phyloP scores from a whole-genome alignment of 2,797 vertebrate species.

The Microhierax caerulescens region DNA sequence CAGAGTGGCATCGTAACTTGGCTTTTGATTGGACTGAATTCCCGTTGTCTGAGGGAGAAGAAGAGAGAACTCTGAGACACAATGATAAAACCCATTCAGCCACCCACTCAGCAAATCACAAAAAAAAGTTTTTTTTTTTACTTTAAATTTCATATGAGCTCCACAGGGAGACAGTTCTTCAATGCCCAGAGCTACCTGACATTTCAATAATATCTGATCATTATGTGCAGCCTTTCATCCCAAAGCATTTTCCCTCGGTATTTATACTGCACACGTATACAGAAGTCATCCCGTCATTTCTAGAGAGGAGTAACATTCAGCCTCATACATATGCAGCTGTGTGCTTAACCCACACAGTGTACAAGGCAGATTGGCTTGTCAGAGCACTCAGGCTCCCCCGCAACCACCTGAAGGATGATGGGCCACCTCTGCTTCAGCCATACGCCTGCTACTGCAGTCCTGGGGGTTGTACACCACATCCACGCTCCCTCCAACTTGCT shows the following conservation, averaged over 20 bases:
- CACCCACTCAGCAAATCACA: slow-evolving; percentile 50
- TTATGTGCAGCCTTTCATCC: slow-evolving; percentile 36
- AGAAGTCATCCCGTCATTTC: slow-evolving; percentile 11
- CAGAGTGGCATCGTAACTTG: background rate
- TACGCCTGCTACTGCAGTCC: background rate
- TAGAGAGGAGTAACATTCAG: slow-evolving; percentile 2
- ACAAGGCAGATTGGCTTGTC: slow-evolving; percentile 6
- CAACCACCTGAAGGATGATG: background rate
- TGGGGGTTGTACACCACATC: background rate
- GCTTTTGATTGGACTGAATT: slow-evolving; percentile 16
- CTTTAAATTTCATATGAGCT: slow-evolving; percentile 30
- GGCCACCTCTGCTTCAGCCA: background rate
- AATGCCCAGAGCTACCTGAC: slow-evolving; percentile 43
- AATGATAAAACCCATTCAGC: slow-evolving; percentile 41
- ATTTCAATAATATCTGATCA: slow-evolving; percentile 53
- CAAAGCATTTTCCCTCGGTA: background rate
- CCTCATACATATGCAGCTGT: slow-evolving; percentile 23
- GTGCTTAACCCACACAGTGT: slow-evolving; percentile 28
- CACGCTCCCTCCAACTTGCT: rapidly evolving
- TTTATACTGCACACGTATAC: background rate
- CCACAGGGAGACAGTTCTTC: slow-evolving; percentile 12
- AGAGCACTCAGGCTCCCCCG: background rate
- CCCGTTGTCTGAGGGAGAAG: background rate
- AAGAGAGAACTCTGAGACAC: slow-evolving; percentile 11
- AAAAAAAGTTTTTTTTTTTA: slow-evolving; percentile 50